phyloP scores from a whole-genome alignment of 1,140 invertebrate genomes.

The Calliphora vicina region DNA sequence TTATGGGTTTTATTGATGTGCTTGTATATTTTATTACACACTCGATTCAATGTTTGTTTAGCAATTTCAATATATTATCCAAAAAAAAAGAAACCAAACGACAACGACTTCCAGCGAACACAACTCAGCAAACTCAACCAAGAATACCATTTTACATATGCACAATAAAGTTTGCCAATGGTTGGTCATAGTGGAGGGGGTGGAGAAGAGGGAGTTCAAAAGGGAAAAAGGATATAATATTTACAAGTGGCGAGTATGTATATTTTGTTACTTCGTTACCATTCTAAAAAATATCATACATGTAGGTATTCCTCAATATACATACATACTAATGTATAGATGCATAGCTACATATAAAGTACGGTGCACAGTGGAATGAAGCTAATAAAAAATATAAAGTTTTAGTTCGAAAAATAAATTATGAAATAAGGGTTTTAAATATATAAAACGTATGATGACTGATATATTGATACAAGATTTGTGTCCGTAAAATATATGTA shows the following conservation, averaged over 20 bases:
- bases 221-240: neutral
- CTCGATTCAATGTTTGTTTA: slow-evolving; percentile 26
- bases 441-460: too few species aligned
- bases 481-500: too few species aligned
- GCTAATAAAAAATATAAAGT: too few species aligned
- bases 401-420: too few species aligned
- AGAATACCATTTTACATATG: slow-evolving; percentile 15
- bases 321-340: neutral
- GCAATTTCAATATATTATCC: slow-evolving; percentile 34
- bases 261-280: slow-evolving; percentile 5
- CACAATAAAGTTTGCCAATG: neutral
- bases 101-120: neutral
- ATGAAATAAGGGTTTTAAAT: too few species aligned
- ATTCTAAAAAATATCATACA: slow-evolving; percentile 18
- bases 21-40: slow-evolving; percentile 26
- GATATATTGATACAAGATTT: too few species aligned
- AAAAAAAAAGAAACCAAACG: neutral
- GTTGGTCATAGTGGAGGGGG: too few species aligned
- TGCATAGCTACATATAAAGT: too few species aligned
- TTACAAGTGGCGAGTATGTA: neutral
- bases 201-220: neutral
- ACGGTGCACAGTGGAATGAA: too few species aligned
- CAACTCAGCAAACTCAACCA: neutral
- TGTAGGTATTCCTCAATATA: neutral
- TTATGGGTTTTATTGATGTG: slow-evolving; percentile 31